Conservation (phyloP, 2,113 vertebrate species). For the Zosterops lateralis region DNA sequence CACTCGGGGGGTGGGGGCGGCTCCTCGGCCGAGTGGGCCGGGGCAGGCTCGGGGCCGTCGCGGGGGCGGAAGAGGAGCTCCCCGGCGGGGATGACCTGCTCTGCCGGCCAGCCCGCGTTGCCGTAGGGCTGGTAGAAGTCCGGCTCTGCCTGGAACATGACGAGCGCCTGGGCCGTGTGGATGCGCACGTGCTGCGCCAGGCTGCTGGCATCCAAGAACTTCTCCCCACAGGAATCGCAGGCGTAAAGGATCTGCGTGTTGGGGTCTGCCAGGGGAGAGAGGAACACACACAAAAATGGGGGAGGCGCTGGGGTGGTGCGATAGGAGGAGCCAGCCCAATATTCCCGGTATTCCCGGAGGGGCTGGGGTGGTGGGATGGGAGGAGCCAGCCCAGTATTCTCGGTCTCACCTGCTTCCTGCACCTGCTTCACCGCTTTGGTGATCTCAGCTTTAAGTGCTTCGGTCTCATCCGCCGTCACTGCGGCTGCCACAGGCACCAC, state of each 20-base stretch:
- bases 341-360: neutral
- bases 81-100: conserved; percentile 86
- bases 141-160: conserved; percentile 96
- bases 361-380: neutral
- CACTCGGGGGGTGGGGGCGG: conserved; percentile 2
- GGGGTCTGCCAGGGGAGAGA: conserved; percentile 78
- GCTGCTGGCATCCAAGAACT: conserved; percentile 91
- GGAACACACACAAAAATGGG: neutral
- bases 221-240: conserved; percentile 94
- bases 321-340: neutral
- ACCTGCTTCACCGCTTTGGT: conserved; percentile 96
- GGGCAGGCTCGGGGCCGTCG: conserved; percentile 47
- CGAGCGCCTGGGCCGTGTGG: conserved; percentile 95
- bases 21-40: neutral
- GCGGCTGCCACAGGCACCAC: conserved; percentile 87
- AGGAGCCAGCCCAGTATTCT: neutral
- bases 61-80: conserved; percentile 84
- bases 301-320: too few species aligned
- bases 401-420: conserved; percentile 86
- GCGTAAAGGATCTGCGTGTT: conserved; percentile 96
- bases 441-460: conserved; percentile 95
- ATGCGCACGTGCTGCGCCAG: conserved; percentile 95
- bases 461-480: conserved; percentile 88
- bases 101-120: conserved; percentile 80
- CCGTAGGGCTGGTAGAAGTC: conserved; percentile 96